These are phyloP conservation scores for Synergus gifuensis DNA, from an alignment of 2,888 invertebrate species.

Conservation along the genomic window DNA sequence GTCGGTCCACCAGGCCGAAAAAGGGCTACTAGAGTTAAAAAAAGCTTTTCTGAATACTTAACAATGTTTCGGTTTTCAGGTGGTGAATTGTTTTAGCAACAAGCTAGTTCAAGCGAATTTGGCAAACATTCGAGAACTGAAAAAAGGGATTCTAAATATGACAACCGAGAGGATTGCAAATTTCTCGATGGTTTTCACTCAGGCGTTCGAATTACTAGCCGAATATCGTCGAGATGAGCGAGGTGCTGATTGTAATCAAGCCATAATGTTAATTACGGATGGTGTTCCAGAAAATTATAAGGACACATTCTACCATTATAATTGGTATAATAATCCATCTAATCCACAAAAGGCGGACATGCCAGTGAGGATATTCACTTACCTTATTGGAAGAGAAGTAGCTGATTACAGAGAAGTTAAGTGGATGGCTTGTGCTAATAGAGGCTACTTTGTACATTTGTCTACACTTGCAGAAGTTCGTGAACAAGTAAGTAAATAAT, in stretches of 20 bases:
- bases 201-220: slow-evolving; percentile 93
- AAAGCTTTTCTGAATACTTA: too few relatives aligned
- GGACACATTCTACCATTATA: slow-evolving; percentile 94
- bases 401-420: slow-evolving; percentile 95
- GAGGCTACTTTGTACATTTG: slow-evolving; percentile 97
- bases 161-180: slow-evolving; percentile 95
- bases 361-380: slow-evolving; percentile 97
- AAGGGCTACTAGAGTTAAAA: too few relatives aligned
- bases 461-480: slow-evolving; percentile 98
- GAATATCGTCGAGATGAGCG: slow-evolving; percentile 82
- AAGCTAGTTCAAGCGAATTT: slow-evolving; percentile 94
- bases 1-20: too few relatives aligned
- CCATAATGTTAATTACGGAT: slow-evolving; percentile 99
- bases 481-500: slow-evolving; percentile 86
- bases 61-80: slow-evolving; percentile 60
- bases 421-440: slow-evolving; percentile 99
- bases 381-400: slow-evolving; percentile 93
- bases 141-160: slow-evolving; percentile 87
- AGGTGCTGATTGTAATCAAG: slow-evolving; percentile 90
- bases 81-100: slow-evolving; percentile 92
- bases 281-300: slow-evolving; percentile 97
- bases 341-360: slow-evolving; percentile 78
- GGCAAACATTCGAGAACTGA: slow-evolving; percentile 90
- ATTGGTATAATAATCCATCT: slow-evolving; percentile 86
- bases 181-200: slow-evolving; percentile 92